Evolutionary conservation across 1,140 invertebrate species (phyloP), one percentile per base, ranked within the genome.

Genomic region (Periplaneta americana): DNA sequence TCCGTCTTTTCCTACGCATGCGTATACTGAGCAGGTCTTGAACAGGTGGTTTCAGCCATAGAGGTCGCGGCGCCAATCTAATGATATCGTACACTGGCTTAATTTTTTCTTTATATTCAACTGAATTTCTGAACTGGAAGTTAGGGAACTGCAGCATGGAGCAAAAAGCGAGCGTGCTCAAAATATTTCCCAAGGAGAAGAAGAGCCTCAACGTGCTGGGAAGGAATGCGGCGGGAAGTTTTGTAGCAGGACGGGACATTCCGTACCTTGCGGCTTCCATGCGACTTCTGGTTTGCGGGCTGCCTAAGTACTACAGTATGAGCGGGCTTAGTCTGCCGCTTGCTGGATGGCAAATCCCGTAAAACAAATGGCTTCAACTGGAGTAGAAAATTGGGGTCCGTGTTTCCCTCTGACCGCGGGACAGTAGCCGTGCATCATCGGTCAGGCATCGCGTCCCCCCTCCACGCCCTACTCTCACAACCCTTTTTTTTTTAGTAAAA

Each of bases 341-440:
- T n/a, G 48, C 48, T 66, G n/a, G 48, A 66, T 66, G 48, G 75
- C 75, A 77, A 77, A 34, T 36, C 75, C 33, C 22, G 32, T 36
- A 22, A 77, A 77, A 77, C 33, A 77, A 77, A 77, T 77, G 75
- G 75, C 18, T 36, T 18, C 75, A 77, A 77, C 75, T 77, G 75
- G 31, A 77, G 75, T 77, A 77, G 75, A 77, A 77, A 77, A 77
- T 77, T 77, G 75, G 75, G 33, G 75, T 77, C 75, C 32, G 35
- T 77, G 75, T 77, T 34, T 36, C 75, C 35, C 75, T 77, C 75
- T 77, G 35, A 77, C 33, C 75, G 35, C 35, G 31, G 33, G 75
- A 77, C 75, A 77, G 75, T 77, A 34, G 35, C n/a, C 32, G 75
- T 77, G 75, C 35, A 77, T 77, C 75, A 77, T 77, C 75, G 75